Conservation (phyloP, 2,113 vertebrate species). For the Hippoglossus stenolepis region DNA sequence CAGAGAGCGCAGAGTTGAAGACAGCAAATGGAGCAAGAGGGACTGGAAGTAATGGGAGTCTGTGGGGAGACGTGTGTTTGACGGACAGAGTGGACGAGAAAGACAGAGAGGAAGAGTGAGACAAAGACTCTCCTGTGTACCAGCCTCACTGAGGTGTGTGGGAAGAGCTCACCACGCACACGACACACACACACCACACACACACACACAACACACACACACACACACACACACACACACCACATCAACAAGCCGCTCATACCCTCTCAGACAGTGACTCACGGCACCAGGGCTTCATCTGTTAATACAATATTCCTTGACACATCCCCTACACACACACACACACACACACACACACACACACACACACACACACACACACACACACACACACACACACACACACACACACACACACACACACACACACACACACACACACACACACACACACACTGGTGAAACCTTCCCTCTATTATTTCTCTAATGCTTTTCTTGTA, state of each 20-base stretch:
- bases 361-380: neutral
- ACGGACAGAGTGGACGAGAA: slow-evolving; percentile 37
- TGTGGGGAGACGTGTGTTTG: slow-evolving; percentile 1
- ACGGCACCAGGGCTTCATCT: slow-evolving; percentile 50
- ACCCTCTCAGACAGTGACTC: slow-evolving; percentile 62
- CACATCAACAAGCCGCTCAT: slow-evolving; percentile 3
- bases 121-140: slow-evolving; percentile 51
- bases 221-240: neutral
- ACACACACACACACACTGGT: neutral
- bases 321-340: neutral
- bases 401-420: too few species aligned
- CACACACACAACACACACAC: neutral
- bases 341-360: too few species aligned
- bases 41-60: slow-evolving; percentile 17
- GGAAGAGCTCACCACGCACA: neutral
- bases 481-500: slow-evolving; percentile 49
- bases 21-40: too few species aligned
- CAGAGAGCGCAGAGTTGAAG: neutral
- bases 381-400: neutral
- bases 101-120: slow-evolving; percentile 46
- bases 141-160: slow-evolving; percentile 5
- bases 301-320: slow-evolving; percentile 32
- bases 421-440: neutral
- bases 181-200: neutral
- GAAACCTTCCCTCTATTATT: slow-evolving; percentile 7